Evolutionary conservation across 2,888 invertebrate species (phyloP).

Genomic region (Drosophila yooni): DNA sequence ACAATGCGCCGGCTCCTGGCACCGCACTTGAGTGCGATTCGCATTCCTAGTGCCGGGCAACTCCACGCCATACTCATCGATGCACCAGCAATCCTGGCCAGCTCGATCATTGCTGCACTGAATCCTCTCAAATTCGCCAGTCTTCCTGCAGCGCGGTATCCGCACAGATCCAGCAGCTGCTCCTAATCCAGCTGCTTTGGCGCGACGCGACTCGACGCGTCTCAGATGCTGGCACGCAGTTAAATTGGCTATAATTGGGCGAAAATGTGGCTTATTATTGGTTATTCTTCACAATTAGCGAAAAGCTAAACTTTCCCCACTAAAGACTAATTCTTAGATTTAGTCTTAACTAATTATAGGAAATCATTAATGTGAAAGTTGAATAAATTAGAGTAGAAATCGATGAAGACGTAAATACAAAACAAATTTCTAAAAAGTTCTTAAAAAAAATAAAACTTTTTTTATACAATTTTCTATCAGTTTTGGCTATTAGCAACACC

Average conservation of each 20-base stretch:
- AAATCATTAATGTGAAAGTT: background rate
- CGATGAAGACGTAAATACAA: background rate
- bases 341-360: background rate
- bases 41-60: constrained; percentile 89
- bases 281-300: background rate
- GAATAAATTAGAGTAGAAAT: background rate
- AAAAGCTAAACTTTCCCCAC: background rate
- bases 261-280: background rate
- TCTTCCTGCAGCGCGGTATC: constrained; percentile 90
- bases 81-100: constrained; percentile 92
- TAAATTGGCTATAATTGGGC: constrained; percentile 73
- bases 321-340: background rate
- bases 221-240: constrained; percentile 89
- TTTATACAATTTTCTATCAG: background rate
- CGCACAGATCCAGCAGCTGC: constrained; percentile 83
- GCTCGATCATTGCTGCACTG: constrained; percentile 90
- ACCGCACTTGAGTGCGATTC: constrained; percentile 73
- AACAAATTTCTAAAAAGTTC: background rate
- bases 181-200: constrained; percentile 85
- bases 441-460: background rate
- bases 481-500: background rate
- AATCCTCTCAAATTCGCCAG: constrained; percentile 90
- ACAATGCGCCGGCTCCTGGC: constrained; percentile 88
- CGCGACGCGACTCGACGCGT: constrained; percentile 87
- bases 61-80: constrained; percentile 92